Percentiles rank a stretch among this genome's conserved stretches.
These are phyloP conservation scores for Bemisia tabaci DNA, from an alignment of 1,140 invertebrate genomes.

Conservation along the genomic window DNA sequence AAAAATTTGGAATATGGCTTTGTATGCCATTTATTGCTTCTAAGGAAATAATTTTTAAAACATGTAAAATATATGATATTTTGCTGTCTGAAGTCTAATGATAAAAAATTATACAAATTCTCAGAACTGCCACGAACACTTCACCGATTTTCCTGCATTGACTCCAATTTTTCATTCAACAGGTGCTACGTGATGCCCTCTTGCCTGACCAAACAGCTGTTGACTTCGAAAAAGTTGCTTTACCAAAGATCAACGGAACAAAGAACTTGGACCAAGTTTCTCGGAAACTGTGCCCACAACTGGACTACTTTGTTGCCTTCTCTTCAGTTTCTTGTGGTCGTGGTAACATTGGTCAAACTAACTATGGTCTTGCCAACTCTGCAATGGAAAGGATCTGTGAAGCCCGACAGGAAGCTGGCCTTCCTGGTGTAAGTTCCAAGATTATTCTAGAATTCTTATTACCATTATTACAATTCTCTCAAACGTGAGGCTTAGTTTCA, in stretches of 20 bases:
- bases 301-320: constrained; percentile 88
- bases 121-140: too few relatives aligned
- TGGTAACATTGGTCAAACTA: constrained; percentile 87
- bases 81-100: too few relatives aligned
- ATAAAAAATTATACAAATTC: too few relatives aligned
- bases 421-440: constrained; percentile 43
- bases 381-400: constrained; percentile 92
- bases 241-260: constrained; percentile 49
- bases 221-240: constrained; percentile 58
- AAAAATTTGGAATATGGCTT: too few relatives aligned
- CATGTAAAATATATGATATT: too few relatives aligned
- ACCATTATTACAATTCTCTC: too few relatives aligned
- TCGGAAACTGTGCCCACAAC: constrained; percentile 52
- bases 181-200: constrained; percentile 69
- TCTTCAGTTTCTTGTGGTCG: constrained; percentile 88
- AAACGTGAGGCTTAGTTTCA: too few relatives aligned
- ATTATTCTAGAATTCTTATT: too few relatives aligned
- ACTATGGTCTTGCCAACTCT: constrained; percentile 92
- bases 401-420: constrained; percentile 58
- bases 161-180: not conserved
- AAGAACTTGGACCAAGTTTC: constrained; percentile 59
- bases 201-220: constrained; percentile 75
- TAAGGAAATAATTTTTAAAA: too few relatives aligned
- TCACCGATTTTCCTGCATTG: too few relatives aligned
- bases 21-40: too few relatives aligned